Conservation (phyloP, 2,113 vertebrate genomes). For the Laticauda laticaudata region DNA sequence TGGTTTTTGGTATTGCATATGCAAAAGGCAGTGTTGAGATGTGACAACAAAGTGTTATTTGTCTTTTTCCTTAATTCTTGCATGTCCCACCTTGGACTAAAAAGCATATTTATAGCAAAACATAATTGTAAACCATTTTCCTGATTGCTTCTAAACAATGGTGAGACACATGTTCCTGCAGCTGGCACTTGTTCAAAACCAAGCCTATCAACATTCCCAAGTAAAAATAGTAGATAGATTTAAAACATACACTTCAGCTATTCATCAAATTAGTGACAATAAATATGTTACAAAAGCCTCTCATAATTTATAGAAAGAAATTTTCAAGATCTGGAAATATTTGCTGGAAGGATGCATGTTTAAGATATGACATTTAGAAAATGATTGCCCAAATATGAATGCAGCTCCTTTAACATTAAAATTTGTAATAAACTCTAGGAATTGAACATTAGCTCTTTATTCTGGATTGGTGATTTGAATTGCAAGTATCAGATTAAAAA, state of each 20-base stretch:
- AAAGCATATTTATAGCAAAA: background rate
- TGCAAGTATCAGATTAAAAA: background rate
- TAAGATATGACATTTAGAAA: background rate
- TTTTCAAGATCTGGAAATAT: background rate
- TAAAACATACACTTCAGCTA: background rate
- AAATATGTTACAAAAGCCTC: background rate
- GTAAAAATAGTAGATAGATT: background rate
- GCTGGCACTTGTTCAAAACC: background rate
- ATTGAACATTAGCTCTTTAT: background rate
- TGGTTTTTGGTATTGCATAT: background rate
- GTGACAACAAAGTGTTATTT: background rate
- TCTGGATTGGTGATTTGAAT: background rate
- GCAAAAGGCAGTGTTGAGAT: background rate
- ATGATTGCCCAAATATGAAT: background rate
- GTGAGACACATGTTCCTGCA: background rate
- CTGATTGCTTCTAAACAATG: background rate
- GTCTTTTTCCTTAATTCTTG: background rate
- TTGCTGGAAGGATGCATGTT: background rate
- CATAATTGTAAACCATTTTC: background rate
- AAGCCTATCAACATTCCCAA: background rate
- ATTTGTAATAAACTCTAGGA: background rate
- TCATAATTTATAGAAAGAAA: background rate
- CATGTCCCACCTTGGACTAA: background rate
- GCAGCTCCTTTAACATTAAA: background rate
- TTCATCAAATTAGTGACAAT: background rate